Base-by-base conservation (phyloP, 1,140 invertebrate genomes). In the Contarinia nasturtii region DNA sequence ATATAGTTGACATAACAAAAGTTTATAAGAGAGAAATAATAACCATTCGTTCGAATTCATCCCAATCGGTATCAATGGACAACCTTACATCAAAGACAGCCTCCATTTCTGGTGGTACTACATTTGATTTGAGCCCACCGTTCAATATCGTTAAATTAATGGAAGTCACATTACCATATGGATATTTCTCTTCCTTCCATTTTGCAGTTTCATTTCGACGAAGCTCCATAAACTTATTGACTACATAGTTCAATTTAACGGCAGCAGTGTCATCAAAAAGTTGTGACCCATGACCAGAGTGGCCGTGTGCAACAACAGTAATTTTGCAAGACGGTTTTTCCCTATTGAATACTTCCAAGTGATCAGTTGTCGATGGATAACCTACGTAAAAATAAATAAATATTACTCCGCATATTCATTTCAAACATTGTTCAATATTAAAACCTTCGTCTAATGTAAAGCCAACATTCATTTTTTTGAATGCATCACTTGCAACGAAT, bases 121-220 rank as follows among this genome's bases (percentile, higher is more conserved):
- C 85, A 63, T 95, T 95, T 11, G 72, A 64, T 61, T 91, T 87
- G 2, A 89, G 73, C 33, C 89, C 89, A 51, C 88, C 88, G 72
- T 50, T 65, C 66, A 90, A 49, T 64, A 77, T 76, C 0, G 84
- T 92, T 45, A 91, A 66, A 68, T 93, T 93, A 0, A 90, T 60
- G 7, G 84, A 79, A 1, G 82, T 85, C 0, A 91, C 81, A 65
- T 88, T 80, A 12, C 86, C 85, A 33, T 40, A 18, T 12, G 14
- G 17, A 40, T n/a, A 18, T 86, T 64, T 2, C 65, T 71, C 48
- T 78, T 8, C 78, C 54, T 48, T 72, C 66, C 5, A 73, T 64
- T 58, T 82, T 67, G 12, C 61, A 61, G 8, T 73, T 66, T 86
- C 72, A 48, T 72, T 57, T 36, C 73, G 69, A 44, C 84, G 68